Percentiles rank a stretch among this genome's conserved stretches.
Evolutionary conservation across 2,888 invertebrate species (phyloP).

Genomic region (Formica aserva): DNA sequence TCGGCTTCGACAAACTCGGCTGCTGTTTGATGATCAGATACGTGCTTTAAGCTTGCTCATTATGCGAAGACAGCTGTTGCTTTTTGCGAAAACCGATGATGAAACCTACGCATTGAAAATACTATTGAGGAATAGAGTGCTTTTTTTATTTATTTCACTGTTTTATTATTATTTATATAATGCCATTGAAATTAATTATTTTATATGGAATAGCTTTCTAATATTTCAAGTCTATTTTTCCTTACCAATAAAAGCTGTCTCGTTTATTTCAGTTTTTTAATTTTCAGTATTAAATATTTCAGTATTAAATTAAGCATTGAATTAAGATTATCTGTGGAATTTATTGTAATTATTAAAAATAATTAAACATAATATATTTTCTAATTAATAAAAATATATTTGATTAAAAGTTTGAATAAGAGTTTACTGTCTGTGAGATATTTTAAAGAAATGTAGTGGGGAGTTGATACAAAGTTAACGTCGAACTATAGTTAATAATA

Average conservation of each 20-base stretch:
- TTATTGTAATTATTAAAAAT: not conserved
- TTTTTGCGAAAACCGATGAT: slow-evolving; percentile 6
- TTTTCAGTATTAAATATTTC: not conserved
- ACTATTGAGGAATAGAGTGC: not conserved
- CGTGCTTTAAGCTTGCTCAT: not conserved
- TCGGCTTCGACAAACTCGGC: slow-evolving; percentile 46
- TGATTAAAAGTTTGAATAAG: not conserved
- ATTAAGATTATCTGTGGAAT: not conserved
- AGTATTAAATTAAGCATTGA: not conserved
- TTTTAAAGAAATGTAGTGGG: not conserved
- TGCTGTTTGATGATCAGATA: slow-evolving; percentile 35
- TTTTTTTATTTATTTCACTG: not conserved
- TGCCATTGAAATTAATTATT: not conserved
- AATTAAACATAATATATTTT: not conserved
- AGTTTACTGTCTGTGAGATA: not conserved
- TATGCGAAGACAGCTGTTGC: not conserved
- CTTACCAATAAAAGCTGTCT: not conserved
- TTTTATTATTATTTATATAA: not conserved
- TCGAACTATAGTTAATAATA: not conserved
- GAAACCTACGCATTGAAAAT: not conserved
- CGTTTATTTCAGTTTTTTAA: not conserved
- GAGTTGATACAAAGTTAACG: not conserved
- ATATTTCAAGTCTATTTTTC: not conserved
- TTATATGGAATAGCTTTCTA: not conserved
- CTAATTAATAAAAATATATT: not conserved